Base-by-base conservation (phyloP, 53 echinoderm and acorn worm species). In the Astropecten irregularis region DNA sequence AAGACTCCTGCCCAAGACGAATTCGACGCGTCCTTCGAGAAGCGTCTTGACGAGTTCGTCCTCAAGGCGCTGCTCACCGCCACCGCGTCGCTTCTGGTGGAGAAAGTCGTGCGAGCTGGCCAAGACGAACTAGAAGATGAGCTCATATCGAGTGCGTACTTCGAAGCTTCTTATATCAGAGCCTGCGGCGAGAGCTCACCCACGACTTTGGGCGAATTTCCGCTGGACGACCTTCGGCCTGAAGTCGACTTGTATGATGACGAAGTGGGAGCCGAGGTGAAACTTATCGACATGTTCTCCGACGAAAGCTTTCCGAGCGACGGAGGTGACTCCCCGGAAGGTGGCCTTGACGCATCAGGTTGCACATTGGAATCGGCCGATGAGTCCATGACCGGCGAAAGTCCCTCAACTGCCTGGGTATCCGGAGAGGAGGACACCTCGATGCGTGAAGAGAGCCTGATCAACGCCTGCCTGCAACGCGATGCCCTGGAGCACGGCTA, bases 401-500 rank as follows among this genome's bases (percentile, higher is more conserved):
- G n/a, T n/a, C n/a, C n/a, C n/a, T n/a, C n/a, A n/a, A n/a, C n/a
- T n/a, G n/a, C n/a, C n/a, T n/a, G n/a, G n/a, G n/a, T n/a, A n/a
- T n/a, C n/a, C n/a, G n/a, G n/a, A n/a, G n/a, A n/a, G n/a, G n/a
- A n/a, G n/a, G n/a, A n/a, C n/a, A n/a, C n/a, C n/a, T n/a, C n/a
- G n/a, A n/a, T n/a, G n/a, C n/a, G n/a, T n/a, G n/a, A n/a, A 49
- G 61, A 79, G 47, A 14, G 27, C 3, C 46, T 79, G 0, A 61
- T 79, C 29, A 27, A 62, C 19, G 63, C 42, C 4, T 79, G 79
- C 22, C 79, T 79, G 3, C 61, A 79, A 46, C 15, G 39, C n/a
- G 79, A 79, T 33, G 79, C 79, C 18, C 46, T 13, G 33, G 61
- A 79, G 63, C 40, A 79, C 30, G 62, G 61, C 30, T 79, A 79